phyloP scores from a whole-genome alignment of 2,113 vertebrate species.

The Sciurus niger region DNA sequence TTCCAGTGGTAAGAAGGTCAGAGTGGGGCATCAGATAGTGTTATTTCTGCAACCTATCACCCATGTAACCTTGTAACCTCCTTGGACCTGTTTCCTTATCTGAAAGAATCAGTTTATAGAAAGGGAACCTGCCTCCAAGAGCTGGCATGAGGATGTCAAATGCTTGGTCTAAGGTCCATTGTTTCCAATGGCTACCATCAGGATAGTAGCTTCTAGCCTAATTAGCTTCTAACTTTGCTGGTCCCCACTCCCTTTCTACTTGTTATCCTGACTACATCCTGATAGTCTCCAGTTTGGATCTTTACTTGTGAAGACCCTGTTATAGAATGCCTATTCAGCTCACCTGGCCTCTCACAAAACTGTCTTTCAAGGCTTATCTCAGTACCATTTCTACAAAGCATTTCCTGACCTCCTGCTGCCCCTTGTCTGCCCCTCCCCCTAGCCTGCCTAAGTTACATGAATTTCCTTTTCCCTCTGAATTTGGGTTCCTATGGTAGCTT shows the following conservation, averaged over 20 bases:
- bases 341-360: background rate
- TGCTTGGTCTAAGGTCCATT: accelerated
- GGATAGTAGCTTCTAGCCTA: background rate
- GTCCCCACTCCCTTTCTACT: background rate
- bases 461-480: background rate
- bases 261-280: too few relatives aligned
- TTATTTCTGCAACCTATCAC: background rate
- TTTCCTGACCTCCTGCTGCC: background rate
- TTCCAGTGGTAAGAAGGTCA: constrained; percentile 8
- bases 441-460: too few relatives aligned
- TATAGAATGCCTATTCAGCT: background rate
- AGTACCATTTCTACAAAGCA: background rate
- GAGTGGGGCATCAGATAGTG: background rate
- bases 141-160: background rate
- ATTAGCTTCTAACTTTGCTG: background rate
- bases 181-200: background rate
- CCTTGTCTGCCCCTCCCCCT: background rate
- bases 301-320: background rate
- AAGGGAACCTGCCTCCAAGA: background rate
- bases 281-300: too few relatives aligned
- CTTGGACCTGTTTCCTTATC: background rate
- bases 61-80: background rate
- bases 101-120: background rate
- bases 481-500: background rate
- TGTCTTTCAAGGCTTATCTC: background rate